These are phyloP conservation scores for Recurvirostra avosetta DNA, from an alignment of 2,113 vertebrate species.

Conservation along the genomic window DNA sequence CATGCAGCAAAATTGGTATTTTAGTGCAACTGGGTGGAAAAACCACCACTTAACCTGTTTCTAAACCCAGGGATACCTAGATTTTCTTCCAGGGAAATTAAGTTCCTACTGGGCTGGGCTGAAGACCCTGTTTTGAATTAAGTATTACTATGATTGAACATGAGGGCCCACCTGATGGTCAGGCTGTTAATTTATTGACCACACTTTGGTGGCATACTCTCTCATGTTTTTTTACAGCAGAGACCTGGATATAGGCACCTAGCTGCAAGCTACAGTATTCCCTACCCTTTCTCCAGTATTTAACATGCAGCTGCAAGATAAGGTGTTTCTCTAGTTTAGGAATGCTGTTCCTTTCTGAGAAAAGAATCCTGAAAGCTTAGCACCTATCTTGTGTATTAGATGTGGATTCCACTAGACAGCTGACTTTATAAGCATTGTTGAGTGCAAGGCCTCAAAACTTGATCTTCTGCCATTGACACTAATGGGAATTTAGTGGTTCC, in stretches of 20 bases:
- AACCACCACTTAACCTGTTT: not conserved
- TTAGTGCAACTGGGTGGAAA: not conserved
- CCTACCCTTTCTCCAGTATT: not conserved
- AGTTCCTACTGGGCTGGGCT: not conserved
- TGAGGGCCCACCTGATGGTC: not conserved
- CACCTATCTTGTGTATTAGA: not conserved
- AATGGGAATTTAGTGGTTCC: not conserved
- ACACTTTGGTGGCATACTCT: not conserved
- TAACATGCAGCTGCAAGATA: not conserved
- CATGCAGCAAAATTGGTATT: not conserved
- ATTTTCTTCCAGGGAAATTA: not conserved
- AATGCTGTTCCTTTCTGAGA: not conserved
- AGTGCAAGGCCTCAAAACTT: not conserved
- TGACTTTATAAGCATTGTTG: not conserved
- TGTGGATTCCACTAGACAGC: not conserved
- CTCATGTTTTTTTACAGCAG: not conserved
- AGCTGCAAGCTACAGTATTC: not conserved
- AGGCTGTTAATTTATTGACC: not conserved
- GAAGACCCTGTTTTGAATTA: not conserved
- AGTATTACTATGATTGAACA: not conserved
- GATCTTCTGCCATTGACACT: not conserved
- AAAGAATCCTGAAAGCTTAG: not conserved
- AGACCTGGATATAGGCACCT: not conserved
- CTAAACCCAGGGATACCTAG: not conserved
- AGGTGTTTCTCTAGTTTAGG: not conserved